phyloP scores from a whole-genome alignment of 2,113 vertebrate genomes.

The Buteo buteo region DNA sequence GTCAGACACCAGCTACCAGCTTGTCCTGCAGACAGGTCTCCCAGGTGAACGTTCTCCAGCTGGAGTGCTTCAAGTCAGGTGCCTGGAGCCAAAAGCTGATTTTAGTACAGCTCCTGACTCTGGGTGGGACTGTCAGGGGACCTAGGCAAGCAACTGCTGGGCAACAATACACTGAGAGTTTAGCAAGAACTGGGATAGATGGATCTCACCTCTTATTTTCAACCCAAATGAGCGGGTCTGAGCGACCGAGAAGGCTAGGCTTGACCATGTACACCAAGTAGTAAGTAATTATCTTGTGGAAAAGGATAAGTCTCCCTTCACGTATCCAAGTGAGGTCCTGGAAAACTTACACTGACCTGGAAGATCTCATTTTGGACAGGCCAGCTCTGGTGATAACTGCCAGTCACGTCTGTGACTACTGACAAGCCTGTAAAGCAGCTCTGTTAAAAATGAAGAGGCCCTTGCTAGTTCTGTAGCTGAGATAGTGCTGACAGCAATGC shows the following conservation, averaged over 20 bases:
- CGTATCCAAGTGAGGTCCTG: not conserved
- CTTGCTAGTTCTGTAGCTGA: not conserved
- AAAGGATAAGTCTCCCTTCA: not conserved
- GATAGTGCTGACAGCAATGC: not conserved
- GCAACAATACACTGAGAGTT: accelerated
- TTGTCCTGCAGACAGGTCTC: not conserved
- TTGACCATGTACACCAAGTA: not conserved
- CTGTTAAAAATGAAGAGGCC: not conserved
- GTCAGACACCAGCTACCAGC: not conserved
- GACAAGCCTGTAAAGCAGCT: not conserved
- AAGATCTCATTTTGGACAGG: not conserved
- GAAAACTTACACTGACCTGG: not conserved
- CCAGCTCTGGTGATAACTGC: not conserved
- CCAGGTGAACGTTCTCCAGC: not conserved
- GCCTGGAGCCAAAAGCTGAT: not conserved
- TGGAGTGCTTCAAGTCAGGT: not conserved
- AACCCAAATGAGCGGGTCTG: not conserved
- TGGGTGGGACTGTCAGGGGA: not conserved
- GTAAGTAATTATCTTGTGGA: not conserved
- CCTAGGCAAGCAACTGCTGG: not conserved
- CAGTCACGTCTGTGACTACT: not conserved
- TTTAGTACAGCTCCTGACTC: not conserved
- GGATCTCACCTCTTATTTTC: not conserved
- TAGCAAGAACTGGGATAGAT: not conserved
- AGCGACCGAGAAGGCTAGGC: not conserved